phyloP scores from a whole-genome alignment of 2,888 invertebrate species.

The Aleiodes alternator region DNA sequence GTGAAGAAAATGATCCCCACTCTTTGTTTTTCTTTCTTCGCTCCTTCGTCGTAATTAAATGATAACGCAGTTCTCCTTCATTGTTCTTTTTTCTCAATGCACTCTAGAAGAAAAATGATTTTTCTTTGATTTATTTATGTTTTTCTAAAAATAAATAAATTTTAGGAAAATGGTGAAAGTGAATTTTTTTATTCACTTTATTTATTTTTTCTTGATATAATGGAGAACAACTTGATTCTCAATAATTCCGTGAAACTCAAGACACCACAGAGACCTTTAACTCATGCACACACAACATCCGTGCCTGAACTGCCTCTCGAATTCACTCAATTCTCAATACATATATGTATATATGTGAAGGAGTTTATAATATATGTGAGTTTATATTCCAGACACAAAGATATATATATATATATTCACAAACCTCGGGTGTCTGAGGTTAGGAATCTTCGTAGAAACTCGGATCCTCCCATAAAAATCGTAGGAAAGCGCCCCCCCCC shows the following conservation, averaged over 20 bases:
- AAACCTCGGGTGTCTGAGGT: constrained; percentile 7
- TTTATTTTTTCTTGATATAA: background rate
- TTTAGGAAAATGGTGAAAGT: background rate
- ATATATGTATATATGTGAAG: background rate
- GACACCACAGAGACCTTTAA: constrained; percentile 14
- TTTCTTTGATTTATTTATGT: too few species aligned
- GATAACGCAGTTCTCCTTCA: background rate
- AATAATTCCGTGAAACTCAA: background rate
- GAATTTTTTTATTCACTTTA: background rate
- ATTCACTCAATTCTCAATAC: constrained; percentile 10
- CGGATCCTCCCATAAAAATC: background rate
- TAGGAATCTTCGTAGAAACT: constrained; percentile 15
- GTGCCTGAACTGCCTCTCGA: background rate
- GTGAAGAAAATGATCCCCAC: background rate
- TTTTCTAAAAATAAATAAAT: background rate
- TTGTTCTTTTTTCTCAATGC: background rate
- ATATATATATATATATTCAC: background rate
- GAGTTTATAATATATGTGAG: background rate
- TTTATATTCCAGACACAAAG: constrained; percentile 7
- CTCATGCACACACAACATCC: constrained; percentile 28
- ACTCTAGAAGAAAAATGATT: background rate
- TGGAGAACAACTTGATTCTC: background rate
- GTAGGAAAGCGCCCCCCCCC: background rate
- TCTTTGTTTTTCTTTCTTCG: constrained; percentile 26
- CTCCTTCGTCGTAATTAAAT: background rate